Evolutionary conservation across 2,888 invertebrate genomes (phyloP), one percentile per base, ranked within the genome.

Genomic region (Bombyx huttoni): DNA sequence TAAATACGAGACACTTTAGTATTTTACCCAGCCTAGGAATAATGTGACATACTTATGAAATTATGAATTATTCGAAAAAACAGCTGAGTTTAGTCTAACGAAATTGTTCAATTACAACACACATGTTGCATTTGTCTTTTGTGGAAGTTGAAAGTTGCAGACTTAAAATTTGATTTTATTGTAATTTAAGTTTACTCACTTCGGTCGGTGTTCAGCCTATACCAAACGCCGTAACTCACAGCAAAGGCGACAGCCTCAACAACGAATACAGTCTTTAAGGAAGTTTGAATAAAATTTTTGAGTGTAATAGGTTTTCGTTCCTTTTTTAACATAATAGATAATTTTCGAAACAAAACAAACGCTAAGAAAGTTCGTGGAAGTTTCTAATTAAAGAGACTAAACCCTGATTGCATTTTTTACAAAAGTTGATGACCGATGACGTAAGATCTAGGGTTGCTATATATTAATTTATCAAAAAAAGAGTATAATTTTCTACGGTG

Each of bases 171-270:
- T 10, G 3, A 7, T 7, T 40, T 40, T 40, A 40, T 40, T 40
- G 9, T 40, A 10, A 40, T 40, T 40, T 12, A 40, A 40, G 40
- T 8, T 40, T 40, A 53, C 85, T 79, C 78, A 94, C 95, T 93
- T 89, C 92, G 89, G 65, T 92, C 91, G 50, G 90, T 90, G 71
- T 94, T 94, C 74, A 94, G 88, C 79, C 90, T 91, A 71, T 89
- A 83, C 91, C 93, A 95, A 62, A 92, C 67, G 56, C 84, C 88
- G 81, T 92, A 94, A 34, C 91, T 89, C 49, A 78, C 90, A 48
- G 89, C 85, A 69, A 94, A 89, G 34, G 87, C 82, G 52, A 89
- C 61, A 13, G 89, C 88, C 84, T 94, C 94, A 8, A 86, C 67
- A 49, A 91, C 71, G 64, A 94, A 81, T 34, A 93, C 61, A 51